A percentile compares a stretch with the other conserved stretches of the same genome.
Conservation (phyloP, 2,113 vertebrate species). For the Urocitellus parryii region DNA sequence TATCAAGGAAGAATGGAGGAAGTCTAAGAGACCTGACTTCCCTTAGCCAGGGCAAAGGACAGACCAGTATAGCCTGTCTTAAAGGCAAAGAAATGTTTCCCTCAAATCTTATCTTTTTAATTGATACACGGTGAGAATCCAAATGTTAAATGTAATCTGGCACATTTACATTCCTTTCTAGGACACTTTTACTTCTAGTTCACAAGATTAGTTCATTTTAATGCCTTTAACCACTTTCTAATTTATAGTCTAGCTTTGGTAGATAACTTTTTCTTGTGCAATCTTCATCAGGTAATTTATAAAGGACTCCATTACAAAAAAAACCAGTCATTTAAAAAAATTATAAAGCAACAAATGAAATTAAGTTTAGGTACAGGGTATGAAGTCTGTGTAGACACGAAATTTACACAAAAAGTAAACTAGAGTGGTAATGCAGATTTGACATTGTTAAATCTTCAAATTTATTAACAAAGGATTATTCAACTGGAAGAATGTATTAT, state of each 20-base stretch:
- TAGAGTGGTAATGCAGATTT: background rate
- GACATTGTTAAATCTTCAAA: background rate
- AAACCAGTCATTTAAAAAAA: background rate
- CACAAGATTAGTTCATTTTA: background rate
- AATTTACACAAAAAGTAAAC: constrained; percentile 15
- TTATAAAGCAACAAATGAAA: constrained; percentile 41
- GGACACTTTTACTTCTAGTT: background rate
- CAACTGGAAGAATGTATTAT: background rate
- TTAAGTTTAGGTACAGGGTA: background rate
- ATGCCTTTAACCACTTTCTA: background rate
- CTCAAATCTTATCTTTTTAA: background rate
- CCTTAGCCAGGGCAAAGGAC: background rate
- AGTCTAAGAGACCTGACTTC: background rate
- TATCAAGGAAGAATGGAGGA: background rate
- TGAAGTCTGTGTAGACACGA: background rate
- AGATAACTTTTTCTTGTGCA: constrained; percentile 37
- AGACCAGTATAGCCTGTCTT: background rate
- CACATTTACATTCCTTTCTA: background rate
- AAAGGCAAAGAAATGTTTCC: background rate
- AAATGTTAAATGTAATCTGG: background rate
- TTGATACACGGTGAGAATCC: background rate
- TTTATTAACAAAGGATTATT: constrained; percentile 9
- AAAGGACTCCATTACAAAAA: constrained; percentile 54
- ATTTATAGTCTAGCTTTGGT: background rate
- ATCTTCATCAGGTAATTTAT: background rate